Base-by-base conservation (phyloP, 2,797 vertebrate genomes). In the Silurus aristotelis region DNA sequence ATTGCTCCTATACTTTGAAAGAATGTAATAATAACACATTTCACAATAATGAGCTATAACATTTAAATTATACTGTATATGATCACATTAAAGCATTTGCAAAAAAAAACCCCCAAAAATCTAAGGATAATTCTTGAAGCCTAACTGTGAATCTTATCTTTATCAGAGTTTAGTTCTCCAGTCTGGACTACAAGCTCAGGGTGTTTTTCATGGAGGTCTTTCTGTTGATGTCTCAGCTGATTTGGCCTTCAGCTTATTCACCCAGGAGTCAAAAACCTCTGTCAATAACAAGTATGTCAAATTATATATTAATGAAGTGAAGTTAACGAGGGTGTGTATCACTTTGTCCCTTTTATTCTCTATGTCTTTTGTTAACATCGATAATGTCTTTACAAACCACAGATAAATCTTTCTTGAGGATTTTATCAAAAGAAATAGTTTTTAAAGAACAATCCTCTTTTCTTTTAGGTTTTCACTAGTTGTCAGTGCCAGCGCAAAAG, bases 131-230 rank as follows among this genome's bases (percentile, higher is more conserved):
- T 58, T 58, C 12, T 61, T 48, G 5, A 79, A 63, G 13, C 5
- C n/a, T 20, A 38, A 38, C 6, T 38, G 25, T 60, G 19, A 22
- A 4, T 60, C 9, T 83, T 73, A 66, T 31, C 22, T 83, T n/a
- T 20, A 48, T 93, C 92, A 92, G 52, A 85, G 52, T 64, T 2
- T 87, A 64, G 71, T 87, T 56, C 80, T 87, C 19, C 86, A 87
- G 75, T 82, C 83, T 82, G 86, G 86, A 52, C 22, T 87, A 75
- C 77, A 87, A 76, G 64, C 70, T 52, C 77, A 84, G 1, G 82
- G 63, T 12, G 27, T 75, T 83, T 87, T 87, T 61, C 77, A 87
- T 81, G 86, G 86, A 75, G 86, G 82, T 31, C 86, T 87, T 81
- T 87, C 82, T 52, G 77, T 87, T 67, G 82, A 87, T 8, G 77